Evolutionary conservation across 2,113 vertebrate species (phyloP), one percentile per base, ranked within the genome.

Genomic region (Boleophthalmus pectinirostris): DNA sequence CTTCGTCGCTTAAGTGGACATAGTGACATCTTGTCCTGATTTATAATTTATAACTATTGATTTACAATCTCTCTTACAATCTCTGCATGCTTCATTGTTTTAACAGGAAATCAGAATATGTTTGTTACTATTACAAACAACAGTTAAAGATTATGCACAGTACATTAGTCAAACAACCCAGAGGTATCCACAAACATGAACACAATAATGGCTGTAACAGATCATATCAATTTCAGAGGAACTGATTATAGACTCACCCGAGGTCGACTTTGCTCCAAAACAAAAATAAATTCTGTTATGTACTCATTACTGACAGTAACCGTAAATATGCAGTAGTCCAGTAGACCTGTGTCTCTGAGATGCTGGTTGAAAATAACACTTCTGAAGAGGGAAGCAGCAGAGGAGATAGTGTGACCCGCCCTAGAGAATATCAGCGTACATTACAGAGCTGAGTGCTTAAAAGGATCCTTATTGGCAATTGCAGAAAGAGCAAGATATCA

Each of bases 361-460:
- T 69, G 72, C 14, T 53, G 16, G 0, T 16, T 35, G 18, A 54
- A 23, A 1, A 5, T 38, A 47, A 57, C 10, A 7, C 43, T 6
- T 29, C 33, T 25, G 18, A 69, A 66, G 53, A 47, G 12, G 69
- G 38, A 25, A 46, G 9, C 54, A 53, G 56, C 9, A 66, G 66
- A 60, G 12, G 18, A 70, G 73, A 78, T 68, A 66, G 5, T 3
- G 45, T 79, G 75, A 73, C 80, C 66, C 20, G 1, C 87, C 81
- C 89, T 69, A 10, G 70, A 78, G 77, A 69, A 74, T 53, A 79
- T 74, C 56, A 81, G 64, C 73, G 67, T 35, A 63, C 86, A 85
- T 90, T 85, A 89, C 68, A 54, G 60, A 38, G 7, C 3, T 70
- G 70, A 85, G 84, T 80, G 81, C 82, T 83, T 79, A 54, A 89